A percentile compares a stretch with the other conserved stretches of the same genome.
Conservation (phyloP, 2,888 invertebrate species). For the Microctonus brassicae region DNA sequence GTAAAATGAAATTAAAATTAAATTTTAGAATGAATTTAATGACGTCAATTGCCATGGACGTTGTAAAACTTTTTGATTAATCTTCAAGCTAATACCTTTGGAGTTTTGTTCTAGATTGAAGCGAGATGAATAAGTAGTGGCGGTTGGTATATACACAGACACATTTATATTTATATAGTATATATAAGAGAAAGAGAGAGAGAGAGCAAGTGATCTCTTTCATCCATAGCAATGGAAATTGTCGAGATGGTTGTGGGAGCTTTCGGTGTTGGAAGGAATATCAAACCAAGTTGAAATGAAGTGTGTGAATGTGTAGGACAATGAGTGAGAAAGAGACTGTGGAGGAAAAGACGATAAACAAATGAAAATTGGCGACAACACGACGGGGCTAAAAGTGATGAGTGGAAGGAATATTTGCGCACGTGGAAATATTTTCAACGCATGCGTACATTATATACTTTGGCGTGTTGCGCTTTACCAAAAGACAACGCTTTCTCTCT, state of each 20-base stretch:
- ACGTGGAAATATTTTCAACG: background rate
- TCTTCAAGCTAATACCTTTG: conserved; percentile 47
- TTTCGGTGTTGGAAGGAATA: background rate
- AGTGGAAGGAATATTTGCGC: too few relatives aligned
- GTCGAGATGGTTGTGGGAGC: background rate
- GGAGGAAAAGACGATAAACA: background rate
- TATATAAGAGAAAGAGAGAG: too few relatives aligned
- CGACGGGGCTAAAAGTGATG: too few relatives aligned
- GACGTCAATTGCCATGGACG: conserved; percentile 37
- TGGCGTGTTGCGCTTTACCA: background rate
- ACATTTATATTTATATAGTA: too few relatives aligned
- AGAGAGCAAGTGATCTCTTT: background rate
- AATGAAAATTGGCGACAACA: background rate
- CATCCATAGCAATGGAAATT: background rate
- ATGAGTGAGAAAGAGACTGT: too few relatives aligned
- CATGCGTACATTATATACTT: background rate
- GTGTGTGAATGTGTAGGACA: too few relatives aligned
- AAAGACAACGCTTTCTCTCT: background rate
- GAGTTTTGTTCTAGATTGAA: conserved; percentile 14
- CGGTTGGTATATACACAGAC: too few relatives aligned
- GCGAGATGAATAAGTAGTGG: background rate
- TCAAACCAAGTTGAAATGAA: too few relatives aligned
- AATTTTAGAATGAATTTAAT: conserved; percentile 44
- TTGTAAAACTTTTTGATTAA: conserved; percentile 52
- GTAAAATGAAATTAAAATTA: conserved; percentile 44